phyloP scores from a whole-genome alignment of 2,888 invertebrate species.

The Stenotaenia linearis region DNA sequence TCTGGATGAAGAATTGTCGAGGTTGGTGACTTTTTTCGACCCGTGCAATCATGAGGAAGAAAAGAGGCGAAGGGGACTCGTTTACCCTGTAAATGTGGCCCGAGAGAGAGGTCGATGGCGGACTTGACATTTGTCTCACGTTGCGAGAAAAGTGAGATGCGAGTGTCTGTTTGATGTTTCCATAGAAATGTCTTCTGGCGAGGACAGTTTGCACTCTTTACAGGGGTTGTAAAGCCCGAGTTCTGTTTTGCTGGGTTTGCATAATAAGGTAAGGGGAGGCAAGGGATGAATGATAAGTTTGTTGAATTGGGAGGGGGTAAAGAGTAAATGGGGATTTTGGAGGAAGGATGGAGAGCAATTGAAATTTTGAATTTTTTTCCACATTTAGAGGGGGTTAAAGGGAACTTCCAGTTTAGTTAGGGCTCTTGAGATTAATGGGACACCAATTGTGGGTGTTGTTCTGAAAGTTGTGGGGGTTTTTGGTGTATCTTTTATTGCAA shows the following conservation, averaged over 20 bases:
- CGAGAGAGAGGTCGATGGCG: not conserved
- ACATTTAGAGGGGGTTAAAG: too few species aligned
- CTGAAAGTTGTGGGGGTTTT: too few species aligned
- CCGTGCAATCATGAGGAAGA: not conserved
- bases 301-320: too few species aligned
- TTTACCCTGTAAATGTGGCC: conserved; percentile 2
- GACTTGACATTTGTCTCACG: not conserved
- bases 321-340: too few species aligned
- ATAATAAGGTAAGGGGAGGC: not conserved
- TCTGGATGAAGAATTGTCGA: not conserved
- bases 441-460: too few species aligned
- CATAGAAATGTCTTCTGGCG: not conserved
- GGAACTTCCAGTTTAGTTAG: too few species aligned
- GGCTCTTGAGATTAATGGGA: too few species aligned
- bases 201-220: not conserved
- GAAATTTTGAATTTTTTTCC: too few species aligned
- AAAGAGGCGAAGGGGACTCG: conserved; percentile 16
- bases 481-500: too few species aligned
- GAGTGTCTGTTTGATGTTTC: not conserved
- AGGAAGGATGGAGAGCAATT: too few species aligned
- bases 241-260: not conserved
- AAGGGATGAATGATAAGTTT: too few species aligned
- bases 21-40: conserved; percentile 10
- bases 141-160: not conserved
- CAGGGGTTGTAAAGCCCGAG: not conserved